These are phyloP conservation scores for Gopherus flavomarginatus DNA, from an alignment of 2,113 vertebrate genomes.

Conservation along the genomic window DNA sequence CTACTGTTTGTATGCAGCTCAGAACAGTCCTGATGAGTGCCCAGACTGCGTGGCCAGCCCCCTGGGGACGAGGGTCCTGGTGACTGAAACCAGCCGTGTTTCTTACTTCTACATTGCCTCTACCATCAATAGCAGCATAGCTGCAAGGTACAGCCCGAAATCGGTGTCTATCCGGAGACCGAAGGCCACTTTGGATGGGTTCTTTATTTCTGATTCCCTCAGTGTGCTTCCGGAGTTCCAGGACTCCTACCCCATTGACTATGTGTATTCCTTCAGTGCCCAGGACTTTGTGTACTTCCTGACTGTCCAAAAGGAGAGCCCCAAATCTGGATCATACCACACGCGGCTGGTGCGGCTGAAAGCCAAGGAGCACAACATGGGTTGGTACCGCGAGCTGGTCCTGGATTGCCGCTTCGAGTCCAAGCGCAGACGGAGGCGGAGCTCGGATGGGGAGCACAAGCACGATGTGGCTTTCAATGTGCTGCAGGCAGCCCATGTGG, in stretches of 20 bases:
- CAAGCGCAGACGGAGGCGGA: conserved; percentile 81
- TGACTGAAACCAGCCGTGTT: conserved; percentile 83
- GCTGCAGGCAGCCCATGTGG: conserved; percentile 88
- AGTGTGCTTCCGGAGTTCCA: conserved; percentile 84
- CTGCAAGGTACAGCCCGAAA: conserved; percentile 83
- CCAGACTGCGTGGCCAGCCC: conserved; percentile 93
- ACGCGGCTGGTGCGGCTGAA: conserved; percentile 87
- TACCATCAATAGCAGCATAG: conserved; percentile 84
- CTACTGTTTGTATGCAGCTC: conserved; percentile 82
- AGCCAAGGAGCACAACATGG: conserved; percentile 79
- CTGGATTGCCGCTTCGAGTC: conserved; percentile 90
- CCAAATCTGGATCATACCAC: conserved; percentile 70
- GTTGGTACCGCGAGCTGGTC: conserved; percentile 88
- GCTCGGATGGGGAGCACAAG: not conserved
- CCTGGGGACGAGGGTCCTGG: conserved; percentile 87
- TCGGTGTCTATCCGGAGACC: conserved; percentile 90
- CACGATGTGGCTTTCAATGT: conserved; percentile 84
- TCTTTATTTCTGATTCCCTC: conserved; percentile 81
- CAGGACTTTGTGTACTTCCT: conserved; percentile 91
- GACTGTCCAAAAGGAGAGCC: conserved; percentile 85
- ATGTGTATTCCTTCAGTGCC: conserved; percentile 87
- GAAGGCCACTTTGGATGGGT: conserved; percentile 86
- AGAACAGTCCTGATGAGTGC: conserved; percentile 82
- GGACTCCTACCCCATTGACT: conserved; percentile 86
- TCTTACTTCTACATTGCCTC: conserved; percentile 90